phyloP scores from a whole-genome alignment of 2,888 invertebrate species.

The Caenorhabditis becei region DNA sequence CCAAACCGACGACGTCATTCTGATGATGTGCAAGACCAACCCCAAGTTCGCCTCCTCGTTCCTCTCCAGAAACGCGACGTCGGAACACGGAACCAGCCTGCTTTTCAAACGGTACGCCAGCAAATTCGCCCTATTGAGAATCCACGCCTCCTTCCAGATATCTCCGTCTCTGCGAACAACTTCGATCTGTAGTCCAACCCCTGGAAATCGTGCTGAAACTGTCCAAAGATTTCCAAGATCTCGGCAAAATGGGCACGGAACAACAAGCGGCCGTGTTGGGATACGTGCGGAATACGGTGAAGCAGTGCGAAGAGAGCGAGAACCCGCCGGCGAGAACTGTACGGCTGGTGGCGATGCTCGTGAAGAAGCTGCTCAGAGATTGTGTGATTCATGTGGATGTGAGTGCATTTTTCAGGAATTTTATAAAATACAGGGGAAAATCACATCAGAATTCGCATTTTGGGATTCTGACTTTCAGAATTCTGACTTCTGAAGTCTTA shows the following conservation, averaged over 20 bases:
- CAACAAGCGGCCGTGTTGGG: slow-evolving; percentile 4
- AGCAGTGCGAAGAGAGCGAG: not conserved
- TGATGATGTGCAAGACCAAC: slow-evolving; percentile 7
- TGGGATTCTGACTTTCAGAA: too few species aligned
- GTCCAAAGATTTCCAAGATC: slow-evolving; percentile 10
- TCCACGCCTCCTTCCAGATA: slow-evolving; percentile 28
- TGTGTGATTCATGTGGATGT: slow-evolving; percentile 16
- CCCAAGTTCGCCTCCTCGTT: slow-evolving; percentile 4
- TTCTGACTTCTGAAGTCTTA: too few species aligned
- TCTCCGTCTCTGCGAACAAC: not conserved
- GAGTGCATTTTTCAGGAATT: not conserved
- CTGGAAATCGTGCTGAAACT: slow-evolving; percentile 24
- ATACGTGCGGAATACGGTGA: slow-evolving; percentile 6
- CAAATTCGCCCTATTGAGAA: too few species aligned
- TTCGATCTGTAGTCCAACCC: not conserved
- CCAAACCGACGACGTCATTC: not conserved
- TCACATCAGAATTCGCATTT: too few species aligned
- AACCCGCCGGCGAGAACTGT: not conserved
- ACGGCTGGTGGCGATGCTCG: slow-evolving; percentile 29
- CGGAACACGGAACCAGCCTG: not conserved
- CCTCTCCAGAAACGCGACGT: not conserved
- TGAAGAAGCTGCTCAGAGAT: slow-evolving; percentile 18
- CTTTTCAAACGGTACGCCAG: slow-evolving; percentile 21
- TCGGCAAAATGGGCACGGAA: not conserved
- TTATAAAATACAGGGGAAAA: not conserved